A percentile compares a stretch with the other conserved stretches of the same genome.
Evolutionary conservation across 1,140 invertebrate species (phyloP).

Genomic region (Drosophila tani): DNA sequence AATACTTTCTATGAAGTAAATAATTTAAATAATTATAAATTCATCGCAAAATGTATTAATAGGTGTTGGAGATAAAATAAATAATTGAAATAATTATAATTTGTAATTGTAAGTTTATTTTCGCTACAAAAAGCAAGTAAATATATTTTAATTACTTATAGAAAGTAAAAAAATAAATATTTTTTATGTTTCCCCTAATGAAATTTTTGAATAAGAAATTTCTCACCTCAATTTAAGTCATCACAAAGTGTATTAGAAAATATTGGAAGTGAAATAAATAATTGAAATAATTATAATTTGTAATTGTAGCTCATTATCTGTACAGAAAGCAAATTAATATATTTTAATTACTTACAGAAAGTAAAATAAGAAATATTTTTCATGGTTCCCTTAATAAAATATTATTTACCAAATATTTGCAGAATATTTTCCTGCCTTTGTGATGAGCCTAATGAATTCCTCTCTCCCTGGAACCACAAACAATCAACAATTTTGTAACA

Average conservation of each 20-base stretch:
- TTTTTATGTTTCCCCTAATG: too few relatives aligned
- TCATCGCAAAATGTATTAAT: too few relatives aligned
- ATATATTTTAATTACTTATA: background rate
- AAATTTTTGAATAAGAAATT: background rate
- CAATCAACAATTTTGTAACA: background rate
- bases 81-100: too few relatives aligned
- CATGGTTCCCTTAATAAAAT: too few relatives aligned
- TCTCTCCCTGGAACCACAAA: background rate
- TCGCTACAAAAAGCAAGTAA: background rate
- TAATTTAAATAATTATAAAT: background rate
- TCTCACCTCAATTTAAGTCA: background rate
- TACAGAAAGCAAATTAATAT: background rate
- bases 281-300: too few relatives aligned
- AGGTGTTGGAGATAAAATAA: too few relatives aligned
- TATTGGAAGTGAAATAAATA: too few relatives aligned
- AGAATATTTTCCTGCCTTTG: background rate
- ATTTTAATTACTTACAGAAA: background rate
- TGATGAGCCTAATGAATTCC: too few relatives aligned
- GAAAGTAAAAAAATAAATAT: background rate
- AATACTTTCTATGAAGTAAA: too few relatives aligned
- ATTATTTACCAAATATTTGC: background rate
- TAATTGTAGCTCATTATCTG: background rate
- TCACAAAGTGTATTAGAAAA: background rate
- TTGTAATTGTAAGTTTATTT: background rate
- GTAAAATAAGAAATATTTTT: background rate